phyloP scores from a whole-genome alignment of 2,888 invertebrate species.

The Caradrina kadenii region DNA sequence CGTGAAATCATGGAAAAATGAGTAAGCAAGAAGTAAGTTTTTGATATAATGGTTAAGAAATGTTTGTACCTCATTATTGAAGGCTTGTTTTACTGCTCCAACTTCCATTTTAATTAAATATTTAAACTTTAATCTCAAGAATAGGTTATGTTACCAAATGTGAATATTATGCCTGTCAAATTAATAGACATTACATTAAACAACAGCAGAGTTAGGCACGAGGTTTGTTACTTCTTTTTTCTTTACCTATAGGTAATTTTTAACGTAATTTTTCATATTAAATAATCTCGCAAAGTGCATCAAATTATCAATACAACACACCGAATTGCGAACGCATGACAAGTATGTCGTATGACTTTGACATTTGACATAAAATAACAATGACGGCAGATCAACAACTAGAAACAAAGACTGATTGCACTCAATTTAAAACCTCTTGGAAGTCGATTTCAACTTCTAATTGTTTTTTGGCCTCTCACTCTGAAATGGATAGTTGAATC shows the following conservation, averaged over 20 bases:
- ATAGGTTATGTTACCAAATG: slow-evolving; percentile 60
- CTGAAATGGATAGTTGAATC: too few relatives aligned
- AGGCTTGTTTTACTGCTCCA: slow-evolving; percentile 87
- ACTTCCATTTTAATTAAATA: slow-evolving; percentile 80
- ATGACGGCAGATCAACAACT: too few relatives aligned
- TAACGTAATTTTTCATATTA: not conserved
- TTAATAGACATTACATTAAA: not conserved
- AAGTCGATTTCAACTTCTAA: too few relatives aligned
- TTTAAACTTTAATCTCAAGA: slow-evolving; percentile 42
- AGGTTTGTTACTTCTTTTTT: not conserved
- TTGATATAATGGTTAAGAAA: not conserved
- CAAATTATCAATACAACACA: slow-evolving; percentile 19
- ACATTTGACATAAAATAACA: too few relatives aligned
- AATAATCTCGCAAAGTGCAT: not conserved
- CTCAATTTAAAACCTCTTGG: too few relatives aligned
- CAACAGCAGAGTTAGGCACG: not conserved
- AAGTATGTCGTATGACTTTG: not conserved
- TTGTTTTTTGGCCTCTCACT: too few relatives aligned
- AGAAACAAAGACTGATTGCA: too few relatives aligned
- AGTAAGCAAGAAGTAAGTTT: not conserved
- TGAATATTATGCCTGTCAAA: not conserved
- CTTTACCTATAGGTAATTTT: not conserved
- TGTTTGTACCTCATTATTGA: slow-evolving; percentile 83
- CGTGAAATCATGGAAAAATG: not conserved
- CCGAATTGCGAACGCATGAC: not conserved